These are phyloP conservation scores for Papilio glaucus DNA, from an alignment of 1,140 invertebrate species.

Conservation along the genomic window DNA sequence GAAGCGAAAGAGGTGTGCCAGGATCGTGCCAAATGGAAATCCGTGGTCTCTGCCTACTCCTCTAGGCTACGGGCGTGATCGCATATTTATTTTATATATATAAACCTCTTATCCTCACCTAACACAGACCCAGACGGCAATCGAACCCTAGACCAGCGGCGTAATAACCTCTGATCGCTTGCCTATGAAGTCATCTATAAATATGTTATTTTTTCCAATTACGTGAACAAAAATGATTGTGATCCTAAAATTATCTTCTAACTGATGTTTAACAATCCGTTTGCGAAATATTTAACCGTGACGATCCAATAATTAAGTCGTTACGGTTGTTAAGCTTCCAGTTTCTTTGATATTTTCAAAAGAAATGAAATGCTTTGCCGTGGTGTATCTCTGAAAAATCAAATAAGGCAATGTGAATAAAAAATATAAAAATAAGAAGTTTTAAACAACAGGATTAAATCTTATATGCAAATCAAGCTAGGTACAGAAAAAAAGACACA, in stretches of 20 bases:
- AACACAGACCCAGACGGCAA: not conserved
- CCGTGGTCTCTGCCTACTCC: too few species aligned
- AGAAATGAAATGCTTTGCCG: slow-evolving; percentile 20
- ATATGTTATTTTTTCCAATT: not conserved
- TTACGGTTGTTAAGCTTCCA: slow-evolving; percentile 27
- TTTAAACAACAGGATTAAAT: too few species aligned
- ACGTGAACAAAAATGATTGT: not conserved
- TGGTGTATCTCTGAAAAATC: slow-evolving; percentile 6
- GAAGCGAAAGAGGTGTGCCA: too few species aligned
- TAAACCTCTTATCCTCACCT: too few species aligned
- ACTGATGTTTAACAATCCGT: slow-evolving; percentile 34
- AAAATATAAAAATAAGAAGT: not conserved
- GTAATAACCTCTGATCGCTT: not conserved
- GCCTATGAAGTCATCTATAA: not conserved
- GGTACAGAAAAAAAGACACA: too few species aligned
- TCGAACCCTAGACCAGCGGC: not conserved
- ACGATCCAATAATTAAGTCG: slow-evolving; percentile 34
- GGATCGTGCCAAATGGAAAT: too few species aligned
- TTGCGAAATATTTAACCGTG: slow-evolving; percentile 37
- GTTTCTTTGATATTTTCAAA: slow-evolving; percentile 31
- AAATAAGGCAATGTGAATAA: not conserved
- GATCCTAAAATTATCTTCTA: slow-evolving; percentile 30
- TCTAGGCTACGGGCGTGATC: too few species aligned
- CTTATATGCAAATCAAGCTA: too few species aligned
- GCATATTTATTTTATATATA: too few species aligned